A percentile compares a stretch with the other conserved stretches of the same genome.
Conservation (phyloP, 2,797 vertebrate species). For the Phataginus tricuspis region DNA sequence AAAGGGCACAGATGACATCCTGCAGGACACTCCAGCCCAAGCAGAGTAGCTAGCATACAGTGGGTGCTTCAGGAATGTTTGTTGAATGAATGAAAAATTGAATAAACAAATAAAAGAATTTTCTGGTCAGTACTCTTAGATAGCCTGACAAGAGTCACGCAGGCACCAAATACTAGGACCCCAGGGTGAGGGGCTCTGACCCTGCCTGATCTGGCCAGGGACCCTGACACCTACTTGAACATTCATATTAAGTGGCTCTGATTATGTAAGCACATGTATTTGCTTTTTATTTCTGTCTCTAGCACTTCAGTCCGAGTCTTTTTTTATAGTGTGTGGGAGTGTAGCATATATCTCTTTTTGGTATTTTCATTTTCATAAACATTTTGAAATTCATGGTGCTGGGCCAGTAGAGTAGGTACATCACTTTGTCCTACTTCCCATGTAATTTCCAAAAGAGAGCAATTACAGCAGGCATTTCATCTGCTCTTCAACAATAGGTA, state of each 20-base stretch:
- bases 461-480: neutral
- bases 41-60: neutral
- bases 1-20: neutral
- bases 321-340: constrained; percentile 33
- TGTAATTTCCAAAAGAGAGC: constrained; percentile 30
- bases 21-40: neutral
- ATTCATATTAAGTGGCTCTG: neutral
- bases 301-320: constrained; percentile 5
- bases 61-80: neutral
- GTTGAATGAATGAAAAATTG: neutral
- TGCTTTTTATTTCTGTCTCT: constrained; percentile 8
- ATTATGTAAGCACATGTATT: neutral
- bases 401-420: constrained; percentile 30
- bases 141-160: neutral
- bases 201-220: neutral
- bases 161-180: neutral
- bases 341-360: constrained; percentile 32
- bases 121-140: neutral
- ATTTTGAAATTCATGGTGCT: constrained; percentile 50
- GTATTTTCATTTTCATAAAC: constrained; percentile 39
- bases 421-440: neutral
- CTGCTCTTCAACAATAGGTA: neutral
- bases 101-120: constrained; percentile 3
- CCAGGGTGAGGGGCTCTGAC: too few species aligned
- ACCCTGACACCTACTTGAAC: neutral